Conservation (phyloP, 2,888 invertebrate genomes). For the Pandemis heparana region DNA sequence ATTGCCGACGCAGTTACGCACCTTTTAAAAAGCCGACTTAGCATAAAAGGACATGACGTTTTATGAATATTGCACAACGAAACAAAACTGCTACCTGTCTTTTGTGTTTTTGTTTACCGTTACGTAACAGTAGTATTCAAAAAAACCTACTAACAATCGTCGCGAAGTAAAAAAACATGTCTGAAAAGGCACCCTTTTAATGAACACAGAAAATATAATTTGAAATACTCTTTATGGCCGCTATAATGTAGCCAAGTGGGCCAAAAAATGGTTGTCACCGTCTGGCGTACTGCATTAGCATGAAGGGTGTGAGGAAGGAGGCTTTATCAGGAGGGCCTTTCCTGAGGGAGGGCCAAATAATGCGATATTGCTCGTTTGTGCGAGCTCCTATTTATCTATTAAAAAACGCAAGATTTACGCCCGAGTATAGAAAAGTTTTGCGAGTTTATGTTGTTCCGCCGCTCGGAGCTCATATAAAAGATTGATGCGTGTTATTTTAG, state of each 20-base stretch:
- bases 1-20: slow-evolving; percentile 49
- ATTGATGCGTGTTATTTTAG: slow-evolving; percentile 78
- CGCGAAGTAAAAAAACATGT: slow-evolving; percentile 66
- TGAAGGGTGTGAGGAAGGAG: slow-evolving; percentile 84
- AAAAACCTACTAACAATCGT: slow-evolving; percentile 48
- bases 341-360: slow-evolving; percentile 85
- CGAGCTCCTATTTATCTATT: slow-evolving; percentile 86
- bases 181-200: slow-evolving; percentile 80
- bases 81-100: slow-evolving; percentile 71
- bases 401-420: slow-evolving; percentile 83
- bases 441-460: slow-evolving; percentile 81
- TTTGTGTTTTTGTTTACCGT: slow-evolving; percentile 50
- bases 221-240: slow-evolving; percentile 83
- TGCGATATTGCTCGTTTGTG: slow-evolving; percentile 86
- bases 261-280: slow-evolving; percentile 86
- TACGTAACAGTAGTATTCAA: slow-evolving; percentile 43
- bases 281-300: slow-evolving; percentile 84
- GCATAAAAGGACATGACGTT: slow-evolving; percentile 35
- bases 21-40: slow-evolving; percentile 66
- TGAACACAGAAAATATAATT: slow-evolving; percentile 84
- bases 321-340: slow-evolving; percentile 85
- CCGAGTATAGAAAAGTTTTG: slow-evolving; percentile 79
- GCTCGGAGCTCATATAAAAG: slow-evolving; percentile 78
- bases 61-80: slow-evolving; percentile 56
- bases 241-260: slow-evolving; percentile 85